phyloP scores from a whole-genome alignment of 2,888 invertebrate genomes.

The Sympetrum striolatum region DNA sequence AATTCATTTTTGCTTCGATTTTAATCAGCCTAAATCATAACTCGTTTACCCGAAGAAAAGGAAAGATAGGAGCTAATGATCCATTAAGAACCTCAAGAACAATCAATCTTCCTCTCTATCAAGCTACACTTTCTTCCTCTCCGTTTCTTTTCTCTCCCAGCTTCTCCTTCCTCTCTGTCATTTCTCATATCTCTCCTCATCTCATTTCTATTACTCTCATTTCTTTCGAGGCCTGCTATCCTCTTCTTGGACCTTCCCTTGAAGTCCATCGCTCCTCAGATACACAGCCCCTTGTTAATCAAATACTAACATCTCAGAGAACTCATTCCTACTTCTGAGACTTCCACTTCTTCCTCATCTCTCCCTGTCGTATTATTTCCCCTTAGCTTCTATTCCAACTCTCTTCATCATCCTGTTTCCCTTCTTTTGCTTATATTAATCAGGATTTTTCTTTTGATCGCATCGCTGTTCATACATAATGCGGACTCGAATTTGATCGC shows the following conservation, averaged over 20 bases:
- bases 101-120: too few relatives aligned
- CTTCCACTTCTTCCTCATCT: background rate
- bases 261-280: background rate
- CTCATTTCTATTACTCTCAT: background rate
- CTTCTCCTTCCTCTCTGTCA: background rate
- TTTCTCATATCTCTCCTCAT: background rate
- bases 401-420: background rate
- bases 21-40: too few relatives aligned
- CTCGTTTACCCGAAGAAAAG: too few relatives aligned
- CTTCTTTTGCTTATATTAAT: background rate
- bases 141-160: background rate
- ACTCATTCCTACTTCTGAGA: background rate
- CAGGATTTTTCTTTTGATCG: too few relatives aligned
- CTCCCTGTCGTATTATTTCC: background rate
- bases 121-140: too few relatives aligned
- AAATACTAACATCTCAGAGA: background rate
- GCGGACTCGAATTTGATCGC: too few relatives aligned
- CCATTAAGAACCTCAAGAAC: too few relatives aligned
- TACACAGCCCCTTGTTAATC: background rate
- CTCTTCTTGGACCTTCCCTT: background rate
- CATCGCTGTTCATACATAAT: too few relatives aligned
- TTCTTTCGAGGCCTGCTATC: background rate
- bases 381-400: background rate
- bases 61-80: too few relatives aligned
- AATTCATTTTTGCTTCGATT: too few relatives aligned